Conservation (phyloP, 2,797 vertebrate genomes). For the Poecilia velifera region DNA sequence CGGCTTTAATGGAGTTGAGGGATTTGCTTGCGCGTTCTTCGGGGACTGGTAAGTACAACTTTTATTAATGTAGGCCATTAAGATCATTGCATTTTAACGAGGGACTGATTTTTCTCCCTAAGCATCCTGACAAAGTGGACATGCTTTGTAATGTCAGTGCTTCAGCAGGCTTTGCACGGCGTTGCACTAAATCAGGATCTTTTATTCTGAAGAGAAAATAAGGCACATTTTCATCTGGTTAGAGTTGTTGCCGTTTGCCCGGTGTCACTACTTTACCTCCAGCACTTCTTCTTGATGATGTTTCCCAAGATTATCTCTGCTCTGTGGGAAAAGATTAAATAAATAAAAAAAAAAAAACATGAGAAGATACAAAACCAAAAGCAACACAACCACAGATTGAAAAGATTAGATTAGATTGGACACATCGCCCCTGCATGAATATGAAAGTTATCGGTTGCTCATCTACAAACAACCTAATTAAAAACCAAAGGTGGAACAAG, state of each 20-base stretch:
- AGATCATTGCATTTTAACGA: slow-evolving; percentile 5
- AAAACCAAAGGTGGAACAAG: slow-evolving; percentile 33
- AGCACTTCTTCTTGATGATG: slow-evolving; percentile 98
- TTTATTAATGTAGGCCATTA: slow-evolving; percentile 9
- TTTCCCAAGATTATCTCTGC: slow-evolving; percentile 97
- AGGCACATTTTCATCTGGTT: neutral
- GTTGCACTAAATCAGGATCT: neutral
- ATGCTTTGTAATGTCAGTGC: neutral
- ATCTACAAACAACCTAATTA: slow-evolving; percentile 50
- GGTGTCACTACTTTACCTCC: slow-evolving; percentile 85
- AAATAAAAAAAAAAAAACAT: neutral
- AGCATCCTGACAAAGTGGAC: neutral
- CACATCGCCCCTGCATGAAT: slow-evolving; percentile 13
- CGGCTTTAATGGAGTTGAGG: neutral
- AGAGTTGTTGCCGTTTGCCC: neutral
- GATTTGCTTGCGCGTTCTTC: neutral
- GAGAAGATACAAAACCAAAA: neutral
- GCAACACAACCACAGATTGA: slow-evolving; percentile 16
- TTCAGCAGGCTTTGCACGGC: neutral
- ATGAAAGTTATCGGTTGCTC: slow-evolving; percentile 51
- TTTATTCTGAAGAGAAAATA: neutral
- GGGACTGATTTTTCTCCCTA: neutral
- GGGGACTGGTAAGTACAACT: neutral
- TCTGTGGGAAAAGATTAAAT: slow-evolving; percentile 72
- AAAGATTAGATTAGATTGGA: slow-evolving; percentile 62